Base-by-base conservation (phyloP, 2,113 vertebrate genomes). In the Corythaeola cristata region DNA sequence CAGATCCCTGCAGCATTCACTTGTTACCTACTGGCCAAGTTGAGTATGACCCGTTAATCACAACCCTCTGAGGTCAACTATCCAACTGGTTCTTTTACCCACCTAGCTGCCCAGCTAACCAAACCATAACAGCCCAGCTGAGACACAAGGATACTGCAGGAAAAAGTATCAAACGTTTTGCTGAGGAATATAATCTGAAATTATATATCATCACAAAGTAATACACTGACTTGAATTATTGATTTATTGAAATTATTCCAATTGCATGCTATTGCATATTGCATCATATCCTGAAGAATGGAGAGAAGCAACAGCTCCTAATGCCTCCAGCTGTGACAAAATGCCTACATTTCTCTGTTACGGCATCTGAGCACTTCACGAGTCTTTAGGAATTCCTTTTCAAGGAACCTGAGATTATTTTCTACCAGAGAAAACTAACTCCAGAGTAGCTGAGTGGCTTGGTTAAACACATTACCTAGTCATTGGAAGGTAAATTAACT, bases 301-400 rank as follows among this genome's bases (percentile, higher is more conserved):
- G 50, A 55, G 52, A 81, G 82, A 66, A 84, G 11, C 5, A 87
- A 73, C 8, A 80, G 72, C 11, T 75, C 41, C 59, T 52, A n/a
- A 72, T 37, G 44, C 52, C 33, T 77, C 50, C 50, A 89, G n/a
- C 12, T 5, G 2, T 16, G 68, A 91, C 22, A 80, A 82, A 85
- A 67, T 22, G 53, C 2, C 2, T 1, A 4, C 3, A 0, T n/a
- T 2, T 33, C 18, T 30, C 56, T 68, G 18, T 19, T 26, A n/a
- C 10, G 15, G 64, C 23, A 87, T 3, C 18, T 5, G 15, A 85
- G 44, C 13, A 41, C 55, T 63, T 33, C 3, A 6, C 11, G 45
- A 87, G 27, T 39, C 49, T 72, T 80, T 8, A 68, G n/a, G 15
- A 68, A 7, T 1, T 69, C 19, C 35, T 79, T 83, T 62, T 39